These are phyloP conservation scores for Campaea margaritaria DNA, from an alignment of 2,888 invertebrate genomes.

Conservation along the genomic window DNA sequence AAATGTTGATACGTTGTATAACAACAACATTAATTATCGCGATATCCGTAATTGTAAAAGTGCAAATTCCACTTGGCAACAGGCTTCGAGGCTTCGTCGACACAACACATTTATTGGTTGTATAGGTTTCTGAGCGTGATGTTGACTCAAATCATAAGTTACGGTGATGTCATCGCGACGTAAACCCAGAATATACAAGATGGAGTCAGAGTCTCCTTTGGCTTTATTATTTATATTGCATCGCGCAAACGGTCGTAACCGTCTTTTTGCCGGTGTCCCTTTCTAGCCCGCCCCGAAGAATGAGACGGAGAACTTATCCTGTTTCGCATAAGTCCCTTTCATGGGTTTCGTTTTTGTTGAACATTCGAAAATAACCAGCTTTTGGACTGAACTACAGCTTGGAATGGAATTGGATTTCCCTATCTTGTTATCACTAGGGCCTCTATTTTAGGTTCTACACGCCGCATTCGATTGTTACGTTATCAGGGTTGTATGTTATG, in stretches of 20 bases:
- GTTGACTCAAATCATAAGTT: slow-evolving; percentile 79
- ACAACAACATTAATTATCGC: slow-evolving; percentile 2
- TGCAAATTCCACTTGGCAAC: slow-evolving; percentile 59
- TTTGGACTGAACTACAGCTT: slow-evolving; percentile 7
- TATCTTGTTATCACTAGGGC: slow-evolving; percentile 22
- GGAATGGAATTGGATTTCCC: slow-evolving; percentile 4
- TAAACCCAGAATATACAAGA: slow-evolving; percentile 64
- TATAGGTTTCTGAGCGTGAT: slow-evolving; percentile 56
- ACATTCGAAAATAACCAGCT: slow-evolving; percentile 34
- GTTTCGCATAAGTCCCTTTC: slow-evolving; percentile 63
- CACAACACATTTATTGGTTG: slow-evolving; percentile 55
- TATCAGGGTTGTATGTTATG: slow-evolving; percentile 19
- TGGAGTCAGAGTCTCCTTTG: slow-evolving; percentile 67
- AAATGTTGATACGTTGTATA: background rate
- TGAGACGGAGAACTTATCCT: slow-evolving; percentile 65
- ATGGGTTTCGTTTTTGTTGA: slow-evolving; percentile 64
- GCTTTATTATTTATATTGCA: slow-evolving; percentile 79
- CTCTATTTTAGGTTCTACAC: slow-evolving; percentile 18
- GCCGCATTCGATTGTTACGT: slow-evolving; percentile 13
- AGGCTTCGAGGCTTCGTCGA: slow-evolving; percentile 56
- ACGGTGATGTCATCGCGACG: slow-evolving; percentile 78
- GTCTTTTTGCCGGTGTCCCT: slow-evolving; percentile 72
- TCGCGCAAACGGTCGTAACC: slow-evolving; percentile 75
- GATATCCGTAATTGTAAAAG: slow-evolving; percentile 37
- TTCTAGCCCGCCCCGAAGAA: slow-evolving; percentile 52